Conservation (phyloP, 1,140 invertebrate species). For the Drosophila rhopaloa region DNA sequence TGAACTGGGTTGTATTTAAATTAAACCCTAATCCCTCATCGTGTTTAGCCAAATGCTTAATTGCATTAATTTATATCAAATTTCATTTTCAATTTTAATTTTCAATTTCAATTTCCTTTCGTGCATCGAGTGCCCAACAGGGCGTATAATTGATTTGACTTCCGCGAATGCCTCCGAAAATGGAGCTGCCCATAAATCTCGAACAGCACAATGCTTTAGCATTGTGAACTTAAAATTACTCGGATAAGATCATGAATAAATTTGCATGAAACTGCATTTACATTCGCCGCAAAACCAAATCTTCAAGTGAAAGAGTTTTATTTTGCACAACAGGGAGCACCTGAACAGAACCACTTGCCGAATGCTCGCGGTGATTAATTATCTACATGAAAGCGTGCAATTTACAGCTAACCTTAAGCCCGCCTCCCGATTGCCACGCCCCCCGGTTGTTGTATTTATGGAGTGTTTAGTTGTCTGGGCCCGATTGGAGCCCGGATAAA, state of each 20-base stretch:
- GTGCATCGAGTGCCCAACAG: slow-evolving; percentile 65
- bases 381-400: slow-evolving; percentile 82
- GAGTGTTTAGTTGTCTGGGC: slow-evolving; percentile 77
- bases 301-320: slow-evolving; percentile 16
- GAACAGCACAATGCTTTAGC: slow-evolving; percentile 7
- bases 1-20: neutral
- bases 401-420: slow-evolving; percentile 72
- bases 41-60: slow-evolving; percentile 45
- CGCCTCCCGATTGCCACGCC: slow-evolving; percentile 10
- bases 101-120: slow-evolving; percentile 75
- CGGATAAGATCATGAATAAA: slow-evolving; percentile 76
- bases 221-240: slow-evolving; percentile 62
- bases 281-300: slow-evolving; percentile 62
- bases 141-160: slow-evolving; percentile 80
- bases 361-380: slow-evolving; percentile 74
- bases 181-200: slow-evolving; percentile 56
- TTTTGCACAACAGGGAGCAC: slow-evolving; percentile 24
- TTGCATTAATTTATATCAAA: slow-evolving; percentile 62
- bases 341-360: slow-evolving; percentile 11
- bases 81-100: too few species aligned
- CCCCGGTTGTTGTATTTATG: slow-evolving; percentile 59
- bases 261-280: slow-evolving; percentile 73
- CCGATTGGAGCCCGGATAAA: slow-evolving; percentile 65
- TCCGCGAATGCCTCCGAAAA: slow-evolving; percentile 69
- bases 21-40: slow-evolving; percentile 5